Conservation (phyloP, 2,797 vertebrate species). For the Gobio occitaniae region DNA sequence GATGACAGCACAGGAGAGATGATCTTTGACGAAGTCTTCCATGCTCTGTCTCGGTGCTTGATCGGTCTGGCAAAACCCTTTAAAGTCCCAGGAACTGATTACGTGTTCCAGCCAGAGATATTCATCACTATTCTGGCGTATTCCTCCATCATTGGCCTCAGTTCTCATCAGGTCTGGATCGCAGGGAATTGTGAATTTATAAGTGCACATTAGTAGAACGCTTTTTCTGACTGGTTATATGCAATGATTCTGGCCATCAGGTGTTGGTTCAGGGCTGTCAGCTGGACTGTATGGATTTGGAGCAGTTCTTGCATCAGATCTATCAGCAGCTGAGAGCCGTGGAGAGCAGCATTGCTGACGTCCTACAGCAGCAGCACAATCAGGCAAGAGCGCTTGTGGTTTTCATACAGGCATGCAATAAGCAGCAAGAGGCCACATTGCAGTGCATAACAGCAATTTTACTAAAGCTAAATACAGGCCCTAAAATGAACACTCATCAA, state of each 20-base stretch:
- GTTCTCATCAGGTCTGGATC: conserved; percentile 88
- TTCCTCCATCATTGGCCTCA: conserved; percentile 94
- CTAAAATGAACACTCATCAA: no score
- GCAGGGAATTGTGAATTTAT: not conserved
- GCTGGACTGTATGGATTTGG: conserved; percentile 85
- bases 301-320: conserved; percentile 88
- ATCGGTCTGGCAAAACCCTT: conserved; percentile 89
- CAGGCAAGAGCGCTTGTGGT: conserved; percentile 73
- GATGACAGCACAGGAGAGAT: conserved; percentile 97
- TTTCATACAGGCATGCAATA: not conserved
- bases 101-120: conserved; percentile 91
- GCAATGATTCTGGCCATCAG: conserved; percentile 69
- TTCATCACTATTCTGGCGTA: conserved; percentile 96
- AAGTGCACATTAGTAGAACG: not conserved
- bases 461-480: not conserved
- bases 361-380: conserved; percentile 90
- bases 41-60: conserved; percentile 90
- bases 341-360: conserved; percentile 94
- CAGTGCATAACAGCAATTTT: not conserved
- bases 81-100: conserved; percentile 90
- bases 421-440: not conserved
- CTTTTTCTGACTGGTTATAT: not conserved
- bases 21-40: conserved; percentile 97
- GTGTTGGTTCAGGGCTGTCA: conserved; percentile 96
- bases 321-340: conserved; percentile 91